A percentile compares a stretch with the other conserved stretches of the same genome.
phyloP scores from a whole-genome alignment of 2,888 invertebrate genomes.

The Temnothorax ravouxi region DNA sequence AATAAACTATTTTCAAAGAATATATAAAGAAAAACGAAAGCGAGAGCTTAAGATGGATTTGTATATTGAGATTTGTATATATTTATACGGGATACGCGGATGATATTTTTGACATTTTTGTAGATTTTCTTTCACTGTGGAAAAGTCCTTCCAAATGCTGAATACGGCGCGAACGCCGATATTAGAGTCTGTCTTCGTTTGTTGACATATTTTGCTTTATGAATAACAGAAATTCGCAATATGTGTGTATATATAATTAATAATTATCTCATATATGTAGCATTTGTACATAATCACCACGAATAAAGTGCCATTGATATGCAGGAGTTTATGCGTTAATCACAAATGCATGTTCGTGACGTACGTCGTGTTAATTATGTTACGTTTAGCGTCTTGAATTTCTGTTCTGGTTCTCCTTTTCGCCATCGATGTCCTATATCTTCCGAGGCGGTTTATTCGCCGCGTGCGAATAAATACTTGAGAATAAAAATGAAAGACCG shows the following conservation, averaged over 20 bases:
- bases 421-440: background rate
- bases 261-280: conserved; percentile 69
- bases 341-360: background rate
- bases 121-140: conserved; percentile 37
- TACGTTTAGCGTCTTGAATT: conserved; percentile 1
- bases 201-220: conserved; percentile 58
- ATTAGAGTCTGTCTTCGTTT: conserved; percentile 48
- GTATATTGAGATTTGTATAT: conserved; percentile 79
- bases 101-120: conserved; percentile 53
- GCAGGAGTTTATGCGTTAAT: conserved; percentile 60
- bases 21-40: conserved; percentile 29
- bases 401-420: background rate
- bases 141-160: conserved; percentile 31
- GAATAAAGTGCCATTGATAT: conserved; percentile 84
- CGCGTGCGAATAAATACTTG: background rate
- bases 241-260: conserved; percentile 72
- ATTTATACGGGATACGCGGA: conserved; percentile 65
- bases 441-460: background rate
- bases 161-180: background rate
- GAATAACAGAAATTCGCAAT: conserved; percentile 69
- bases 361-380: background rate
- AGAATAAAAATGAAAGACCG: background rate
- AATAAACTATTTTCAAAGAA: conserved; percentile 54
- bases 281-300: conserved; percentile 83
- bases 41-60: conserved; percentile 57